A percentile compares a stretch with the other conserved stretches of the same genome.
phyloP scores from a whole-genome alignment of 2,888 invertebrate species.

The Lasioglossum lativentre region DNA sequence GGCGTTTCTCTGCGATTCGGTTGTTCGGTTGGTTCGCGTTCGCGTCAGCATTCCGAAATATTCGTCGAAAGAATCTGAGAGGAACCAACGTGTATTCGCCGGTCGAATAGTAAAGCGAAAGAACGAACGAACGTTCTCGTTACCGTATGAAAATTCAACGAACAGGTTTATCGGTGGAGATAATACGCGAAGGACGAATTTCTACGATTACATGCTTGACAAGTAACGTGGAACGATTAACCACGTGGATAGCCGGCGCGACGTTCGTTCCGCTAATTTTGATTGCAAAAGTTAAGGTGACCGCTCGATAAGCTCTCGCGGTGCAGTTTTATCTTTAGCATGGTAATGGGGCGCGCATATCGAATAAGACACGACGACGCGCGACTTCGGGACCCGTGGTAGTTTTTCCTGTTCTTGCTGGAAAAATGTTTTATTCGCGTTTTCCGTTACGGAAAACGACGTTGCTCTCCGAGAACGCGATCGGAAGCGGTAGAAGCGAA shows the following conservation, averaged over 20 bases:
- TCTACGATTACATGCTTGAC: conserved; percentile 66
- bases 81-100: background rate
- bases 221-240: conserved; percentile 52
- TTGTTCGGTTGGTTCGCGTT: background rate
- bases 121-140: conserved; percentile 30
- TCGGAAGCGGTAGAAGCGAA: background rate
- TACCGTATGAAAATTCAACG: conserved; percentile 30
- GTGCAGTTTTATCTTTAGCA: conserved; percentile 55
- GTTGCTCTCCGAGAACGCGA: background rate
- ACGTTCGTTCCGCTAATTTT: conserved; percentile 51
- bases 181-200: conserved; percentile 70
- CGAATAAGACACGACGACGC: background rate
- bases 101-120: conserved; percentile 17
- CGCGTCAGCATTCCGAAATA: background rate
- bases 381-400: background rate
- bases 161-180: conserved; percentile 66
- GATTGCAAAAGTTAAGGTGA: conserved; percentile 62
- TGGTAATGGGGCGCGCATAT: background rate
- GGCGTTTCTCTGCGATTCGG: background rate
- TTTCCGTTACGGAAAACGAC: background rate
- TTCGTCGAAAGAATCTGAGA: background rate
- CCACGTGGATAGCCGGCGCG: conserved; percentile 1
- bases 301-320: conserved; percentile 60
- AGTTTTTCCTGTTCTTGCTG: background rate
- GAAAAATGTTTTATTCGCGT: background rate